These are phyloP conservation scores for Labeo rohita DNA, from an alignment of 2,113 vertebrate genomes.

Conservation along the genomic window DNA sequence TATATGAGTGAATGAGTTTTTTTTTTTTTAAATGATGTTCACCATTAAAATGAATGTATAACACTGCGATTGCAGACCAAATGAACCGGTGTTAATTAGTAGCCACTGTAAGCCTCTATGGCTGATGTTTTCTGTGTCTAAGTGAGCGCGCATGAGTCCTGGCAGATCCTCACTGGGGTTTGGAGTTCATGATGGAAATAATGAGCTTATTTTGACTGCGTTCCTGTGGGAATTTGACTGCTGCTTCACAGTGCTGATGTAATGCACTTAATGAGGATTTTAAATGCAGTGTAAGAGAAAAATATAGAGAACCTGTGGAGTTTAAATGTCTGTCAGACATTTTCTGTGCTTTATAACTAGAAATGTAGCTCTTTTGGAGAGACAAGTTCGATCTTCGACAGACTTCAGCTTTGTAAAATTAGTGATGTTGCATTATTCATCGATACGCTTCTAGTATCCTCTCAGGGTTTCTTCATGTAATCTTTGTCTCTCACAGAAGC, in stretches of 20 bases:
- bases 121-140: not conserved
- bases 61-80: not conserved
- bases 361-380: not conserved
- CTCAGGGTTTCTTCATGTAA: conserved; percentile 16
- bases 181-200: not conserved
- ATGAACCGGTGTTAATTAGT: not conserved
- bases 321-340: not conserved
- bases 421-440: not conserved
- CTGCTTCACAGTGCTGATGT: not conserved
- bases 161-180: not conserved
- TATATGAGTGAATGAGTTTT: not conserved
- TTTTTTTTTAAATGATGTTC: conserved; percentile 6
- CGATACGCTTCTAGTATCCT: not conserved
- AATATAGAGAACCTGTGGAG: not conserved
- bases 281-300: not conserved
- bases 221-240: not conserved
- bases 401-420: not conserved
- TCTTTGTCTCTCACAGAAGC: conserved; percentile 9
- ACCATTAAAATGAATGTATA: conserved; percentile 13
- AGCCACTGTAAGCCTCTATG: not conserved
- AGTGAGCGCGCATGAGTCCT: not conserved
- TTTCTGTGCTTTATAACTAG: not conserved
- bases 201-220: not conserved
- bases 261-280: conserved; percentile 5
- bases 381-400: not conserved